A percentile compares a stretch with the other conserved stretches of the same genome.
phyloP scores from a whole-genome alignment of 2,113 vertebrate genomes.

The Misgurnus mizolepis region DNA sequence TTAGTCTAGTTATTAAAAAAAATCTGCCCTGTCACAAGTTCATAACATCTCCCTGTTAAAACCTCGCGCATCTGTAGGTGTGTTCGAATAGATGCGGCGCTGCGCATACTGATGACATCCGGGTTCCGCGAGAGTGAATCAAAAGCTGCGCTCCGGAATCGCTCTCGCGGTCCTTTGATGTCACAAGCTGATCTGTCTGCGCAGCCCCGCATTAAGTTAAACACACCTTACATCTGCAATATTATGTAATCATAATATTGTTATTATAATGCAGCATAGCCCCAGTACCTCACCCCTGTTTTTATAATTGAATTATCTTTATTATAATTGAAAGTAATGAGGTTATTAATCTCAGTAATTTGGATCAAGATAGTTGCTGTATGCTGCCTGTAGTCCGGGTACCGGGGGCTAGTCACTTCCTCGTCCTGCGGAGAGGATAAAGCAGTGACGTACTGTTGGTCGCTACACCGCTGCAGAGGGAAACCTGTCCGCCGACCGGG shows the following conservation, averaged over 20 bases:
- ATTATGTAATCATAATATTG: constrained; percentile 37
- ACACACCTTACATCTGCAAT: constrained; percentile 27
- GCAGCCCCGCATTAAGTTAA: too few species aligned
- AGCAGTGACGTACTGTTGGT: constrained; percentile 71
- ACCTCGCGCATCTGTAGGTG: not conserved
- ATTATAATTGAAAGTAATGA: too few species aligned
- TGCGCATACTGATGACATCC: too few species aligned
- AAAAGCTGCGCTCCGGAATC: too few species aligned
- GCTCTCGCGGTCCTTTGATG: too few species aligned
- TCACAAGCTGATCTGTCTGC: too few species aligned
- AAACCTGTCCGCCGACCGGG: constrained; percentile 52
- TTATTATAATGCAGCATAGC: not conserved
- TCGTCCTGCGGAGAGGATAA: constrained; percentile 66
- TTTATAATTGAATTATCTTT: not conserved
- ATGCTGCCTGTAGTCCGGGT: constrained; percentile 6
- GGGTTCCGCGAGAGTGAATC: too few species aligned
- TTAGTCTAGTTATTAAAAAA: not conserved
- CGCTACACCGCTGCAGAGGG: constrained; percentile 66
- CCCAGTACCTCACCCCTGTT: not conserved
- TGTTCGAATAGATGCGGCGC: too few species aligned
- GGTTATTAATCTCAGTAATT: not conserved
- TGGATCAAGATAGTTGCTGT: not conserved
- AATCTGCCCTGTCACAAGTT: not conserved
- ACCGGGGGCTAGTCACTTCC: constrained; percentile 64
- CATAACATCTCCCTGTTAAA: not conserved